Conservation (phyloP, 2,888 invertebrate species). For the Monoplex corrugatus region DNA sequence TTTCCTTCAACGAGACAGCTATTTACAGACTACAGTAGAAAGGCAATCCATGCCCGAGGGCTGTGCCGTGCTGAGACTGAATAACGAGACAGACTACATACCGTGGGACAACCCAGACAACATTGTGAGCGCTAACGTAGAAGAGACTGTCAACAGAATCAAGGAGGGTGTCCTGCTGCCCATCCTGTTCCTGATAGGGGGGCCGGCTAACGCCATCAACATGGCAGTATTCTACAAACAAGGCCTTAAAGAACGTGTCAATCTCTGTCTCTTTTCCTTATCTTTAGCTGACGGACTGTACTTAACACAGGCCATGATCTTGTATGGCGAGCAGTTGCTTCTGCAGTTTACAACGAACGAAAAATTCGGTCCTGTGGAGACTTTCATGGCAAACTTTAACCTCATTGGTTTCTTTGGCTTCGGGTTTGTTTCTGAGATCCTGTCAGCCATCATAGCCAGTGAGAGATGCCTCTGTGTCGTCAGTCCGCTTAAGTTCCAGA, state of each 20-base stretch:
- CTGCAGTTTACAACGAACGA: not conserved
- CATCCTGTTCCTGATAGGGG: not conserved
- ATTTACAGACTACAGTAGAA: no score
- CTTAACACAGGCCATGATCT: not conserved
- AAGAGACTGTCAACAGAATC: not conserved
- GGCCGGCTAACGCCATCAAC: not conserved
- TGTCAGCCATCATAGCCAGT: not conserved
- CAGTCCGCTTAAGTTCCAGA: slow-evolving; percentile 10
- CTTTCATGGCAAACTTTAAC: not conserved
- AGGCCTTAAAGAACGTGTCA: not conserved
- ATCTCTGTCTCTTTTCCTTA: not conserved
- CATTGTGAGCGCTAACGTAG: not conserved
- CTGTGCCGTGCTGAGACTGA: no score
- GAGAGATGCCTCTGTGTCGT: not conserved
- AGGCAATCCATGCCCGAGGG: no score
- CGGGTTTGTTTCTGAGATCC: not conserved
- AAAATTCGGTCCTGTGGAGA: not conserved
- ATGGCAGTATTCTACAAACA: slow-evolving; percentile 18
- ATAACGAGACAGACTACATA: not conserved
- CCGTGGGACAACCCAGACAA: slow-evolving; percentile 6
- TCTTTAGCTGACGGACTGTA: not conserved
- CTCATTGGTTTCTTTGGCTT: not conserved
- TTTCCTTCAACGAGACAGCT: no score
- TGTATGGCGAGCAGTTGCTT: not conserved
- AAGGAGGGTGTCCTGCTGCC: not conserved